Evolutionary conservation across 2,797 vertebrate genomes (phyloP), one percentile per base, ranked within the genome.

Genomic region (Sphaeramia orbicularis): DNA sequence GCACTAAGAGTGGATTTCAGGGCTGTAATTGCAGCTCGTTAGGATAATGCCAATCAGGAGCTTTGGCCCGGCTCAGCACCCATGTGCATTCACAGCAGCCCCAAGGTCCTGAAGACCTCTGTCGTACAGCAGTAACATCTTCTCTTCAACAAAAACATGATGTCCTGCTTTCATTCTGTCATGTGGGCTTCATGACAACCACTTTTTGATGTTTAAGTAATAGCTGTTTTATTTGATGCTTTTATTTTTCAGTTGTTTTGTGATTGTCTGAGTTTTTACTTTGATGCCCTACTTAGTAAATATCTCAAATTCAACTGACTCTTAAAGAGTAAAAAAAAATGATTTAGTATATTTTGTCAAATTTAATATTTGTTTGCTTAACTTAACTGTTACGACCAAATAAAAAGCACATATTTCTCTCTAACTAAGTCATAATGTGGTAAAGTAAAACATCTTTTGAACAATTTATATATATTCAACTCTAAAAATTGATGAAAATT

Each of bases 1-100:
- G 87, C 86, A 87, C 87, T 77, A 81, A 83, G 81, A 85, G 78
- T 78, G 82, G 68, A 86, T 90, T 91, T 89, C 78, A 79, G 83
- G 80, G 50, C 82, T 81, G 86, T 94, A 94, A 94, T 94, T 92
- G 88, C 63, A 83, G 81, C 91, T 94, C 60, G 83, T 94, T 93
- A 92, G 86, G 73, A 82, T 83, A 78, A 91, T 85, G 89, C 86
- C 92, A 92, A 90, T 93, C 91, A 89, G 86, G 71, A 81, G 71
- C 86, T 78, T 87, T 81, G 71, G 80, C 84, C 71, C 36, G 4
- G 43, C 50, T 68, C 45, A n/a, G 56, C 14, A 10, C 44, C 74
- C 76, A 59, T 64, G 71, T 74, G 55, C 37, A 21, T 59, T 74
- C 75, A 51, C 67, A 65, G 63, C 49, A 78, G 76, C 70, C 83